Evolutionary conservation across 2,888 invertebrate genomes (phyloP).

Genomic region (Synanthedon formicaeformis): DNA sequence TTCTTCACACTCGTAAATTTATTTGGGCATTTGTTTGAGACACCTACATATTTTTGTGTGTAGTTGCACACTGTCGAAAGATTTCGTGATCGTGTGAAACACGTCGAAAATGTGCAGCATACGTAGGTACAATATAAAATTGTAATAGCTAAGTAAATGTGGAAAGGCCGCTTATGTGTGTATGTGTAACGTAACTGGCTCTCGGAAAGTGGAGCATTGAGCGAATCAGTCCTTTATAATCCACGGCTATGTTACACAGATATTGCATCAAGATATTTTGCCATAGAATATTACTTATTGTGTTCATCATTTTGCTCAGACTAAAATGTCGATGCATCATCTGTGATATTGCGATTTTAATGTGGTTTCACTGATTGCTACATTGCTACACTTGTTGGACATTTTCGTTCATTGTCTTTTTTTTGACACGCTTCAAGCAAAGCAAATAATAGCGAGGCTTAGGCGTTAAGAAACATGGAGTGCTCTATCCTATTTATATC

Average conservation of each 20-base stretch:
- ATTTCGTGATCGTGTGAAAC: background rate
- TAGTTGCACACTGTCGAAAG: background rate
- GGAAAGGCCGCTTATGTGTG: background rate
- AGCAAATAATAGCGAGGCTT: background rate
- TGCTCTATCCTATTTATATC: background rate
- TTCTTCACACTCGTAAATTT: no score
- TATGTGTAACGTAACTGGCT: background rate
- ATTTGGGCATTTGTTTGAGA: background rate
- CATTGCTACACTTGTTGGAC: no score
- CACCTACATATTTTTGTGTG: background rate
- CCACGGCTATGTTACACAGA: background rate
- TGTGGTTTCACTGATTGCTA: background rate
- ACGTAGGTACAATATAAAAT: background rate
- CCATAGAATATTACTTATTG: background rate
- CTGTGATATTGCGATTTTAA: background rate
- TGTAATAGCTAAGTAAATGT: background rate
- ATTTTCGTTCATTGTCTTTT: no score
- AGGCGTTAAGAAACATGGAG: background rate
- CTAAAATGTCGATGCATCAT: background rate
- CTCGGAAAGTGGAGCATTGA: conserved; percentile 4
- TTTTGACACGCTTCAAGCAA: no score
- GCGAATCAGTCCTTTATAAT: background rate
- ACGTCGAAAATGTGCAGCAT: background rate
- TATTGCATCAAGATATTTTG: background rate
- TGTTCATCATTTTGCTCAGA: background rate